Evolutionary conservation across 2,888 invertebrate species (phyloP).

Genomic region (Cheiracanthium punctorium): DNA sequence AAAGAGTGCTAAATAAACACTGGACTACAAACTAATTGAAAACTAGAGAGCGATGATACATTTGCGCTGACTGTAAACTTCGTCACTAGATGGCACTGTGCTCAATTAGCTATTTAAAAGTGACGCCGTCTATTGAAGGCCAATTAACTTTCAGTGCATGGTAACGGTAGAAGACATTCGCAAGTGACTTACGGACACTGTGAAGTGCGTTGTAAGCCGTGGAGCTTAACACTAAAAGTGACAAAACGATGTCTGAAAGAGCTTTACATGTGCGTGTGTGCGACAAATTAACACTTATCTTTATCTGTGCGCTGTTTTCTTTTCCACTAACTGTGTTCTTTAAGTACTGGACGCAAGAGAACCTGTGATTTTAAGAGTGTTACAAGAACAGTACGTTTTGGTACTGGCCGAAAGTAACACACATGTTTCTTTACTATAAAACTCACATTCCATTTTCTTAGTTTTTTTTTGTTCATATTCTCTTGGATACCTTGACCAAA

Average conservation of each 20-base stretch:
- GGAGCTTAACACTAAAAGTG: not conserved
- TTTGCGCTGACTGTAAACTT: not conserved
- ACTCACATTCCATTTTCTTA: constrained; percentile 2
- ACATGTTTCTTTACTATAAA: not conserved
- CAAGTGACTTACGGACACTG: not conserved
- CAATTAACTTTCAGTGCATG: not conserved
- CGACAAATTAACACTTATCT: not conserved
- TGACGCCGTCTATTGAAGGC: not conserved
- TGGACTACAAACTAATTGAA: not conserved
- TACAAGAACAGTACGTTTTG: not conserved
- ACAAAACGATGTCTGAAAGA: not conserved
- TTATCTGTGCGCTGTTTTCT: not conserved
- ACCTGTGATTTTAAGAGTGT: not conserved
- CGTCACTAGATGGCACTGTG: constrained; percentile 7
- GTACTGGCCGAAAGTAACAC: not conserved
- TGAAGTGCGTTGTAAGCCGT: not conserved
- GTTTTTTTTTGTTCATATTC: not conserved
- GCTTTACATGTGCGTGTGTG: not conserved
- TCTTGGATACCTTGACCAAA: too few species aligned
- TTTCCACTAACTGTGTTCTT: not conserved
- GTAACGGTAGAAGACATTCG: too few species aligned
- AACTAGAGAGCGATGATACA: not conserved
- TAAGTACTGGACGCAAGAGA: not conserved
- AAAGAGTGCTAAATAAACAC: not conserved
- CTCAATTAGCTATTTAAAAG: constrained; percentile 8